These are phyloP conservation scores for Miltochrista miniata DNA, from an alignment of 2,888 invertebrate species.

Conservation along the genomic window DNA sequence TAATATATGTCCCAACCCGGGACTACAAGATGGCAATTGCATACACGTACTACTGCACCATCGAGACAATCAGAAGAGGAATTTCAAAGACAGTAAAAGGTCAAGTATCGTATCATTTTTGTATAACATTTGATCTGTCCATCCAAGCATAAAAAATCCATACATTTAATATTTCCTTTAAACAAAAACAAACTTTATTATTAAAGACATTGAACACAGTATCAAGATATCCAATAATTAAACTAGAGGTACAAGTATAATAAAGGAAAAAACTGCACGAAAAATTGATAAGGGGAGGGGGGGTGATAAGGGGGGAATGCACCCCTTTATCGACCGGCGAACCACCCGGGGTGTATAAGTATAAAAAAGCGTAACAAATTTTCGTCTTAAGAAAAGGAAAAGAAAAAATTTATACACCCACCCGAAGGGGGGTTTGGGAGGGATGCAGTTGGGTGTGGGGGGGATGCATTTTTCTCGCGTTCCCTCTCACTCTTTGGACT, in stretches of 20 bases:
- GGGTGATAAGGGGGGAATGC: constrained; percentile 57
- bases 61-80: no score
- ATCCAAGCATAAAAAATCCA: background rate
- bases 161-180: constrained; percentile 5
- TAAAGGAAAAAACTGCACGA: constrained; percentile 71
- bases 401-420: constrained; percentile 82
- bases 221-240: constrained; percentile 54
- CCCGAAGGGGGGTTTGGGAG: constrained; percentile 48
- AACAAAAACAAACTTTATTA: constrained; percentile 25
- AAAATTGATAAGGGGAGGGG: constrained; percentile 82
- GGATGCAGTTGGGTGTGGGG: constrained; percentile 43
- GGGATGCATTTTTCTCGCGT: constrained; percentile 75
- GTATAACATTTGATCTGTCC: background rate
- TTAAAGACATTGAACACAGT: constrained; percentile 23
- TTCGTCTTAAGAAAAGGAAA: constrained; percentile 84
- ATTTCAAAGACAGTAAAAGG: background rate
- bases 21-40: no score
- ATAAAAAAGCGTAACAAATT: constrained; percentile 84
- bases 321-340: constrained; percentile 69
- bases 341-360: constrained; percentile 71
- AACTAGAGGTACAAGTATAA: constrained; percentile 57
- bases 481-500: constrained; percentile 62
- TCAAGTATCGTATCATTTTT: background rate
- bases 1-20: no score
- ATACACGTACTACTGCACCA: no score